Evolutionary conservation across 2,797 vertebrate species (phyloP).

Genomic region (Antennarius maculatus): DNA sequence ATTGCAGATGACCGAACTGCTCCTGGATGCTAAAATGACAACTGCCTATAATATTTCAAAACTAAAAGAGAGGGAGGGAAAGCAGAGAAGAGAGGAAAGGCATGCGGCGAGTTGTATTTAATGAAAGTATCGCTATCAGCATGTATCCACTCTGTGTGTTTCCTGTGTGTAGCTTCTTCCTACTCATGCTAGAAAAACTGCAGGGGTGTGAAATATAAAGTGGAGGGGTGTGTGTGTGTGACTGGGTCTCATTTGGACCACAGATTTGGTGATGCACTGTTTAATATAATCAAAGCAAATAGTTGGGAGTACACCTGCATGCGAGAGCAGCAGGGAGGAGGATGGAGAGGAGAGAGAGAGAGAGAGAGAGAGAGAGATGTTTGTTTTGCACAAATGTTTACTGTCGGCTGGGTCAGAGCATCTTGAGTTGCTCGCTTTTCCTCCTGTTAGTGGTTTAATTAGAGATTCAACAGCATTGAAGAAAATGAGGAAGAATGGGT

Average conservation of each 20-base stretch:
- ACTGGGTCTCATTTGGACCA: constrained; percentile 34
- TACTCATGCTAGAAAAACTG: constrained; percentile 20
- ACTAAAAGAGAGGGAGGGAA: constrained; percentile 7
- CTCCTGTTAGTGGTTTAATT: constrained; percentile 61
- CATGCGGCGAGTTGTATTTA: constrained; percentile 11
- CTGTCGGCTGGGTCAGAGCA: constrained; percentile 47
- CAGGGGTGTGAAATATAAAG: constrained; percentile 45
- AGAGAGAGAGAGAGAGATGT: constrained; percentile 29
- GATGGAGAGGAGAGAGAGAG: constrained; percentile 6
- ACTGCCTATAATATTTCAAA: constrained; percentile 60
- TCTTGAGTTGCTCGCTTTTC: constrained; percentile 52
- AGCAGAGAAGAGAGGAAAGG: constrained; percentile 1
- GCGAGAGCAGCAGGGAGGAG: constrained; percentile 19
- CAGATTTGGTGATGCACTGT: constrained; percentile 50
- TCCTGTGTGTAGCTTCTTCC: constrained; percentile 14
- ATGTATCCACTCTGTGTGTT: constrained; percentile 25
- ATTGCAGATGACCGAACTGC: too few species aligned
- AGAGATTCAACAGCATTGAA: constrained; percentile 32
- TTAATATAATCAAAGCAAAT: constrained; percentile 67
- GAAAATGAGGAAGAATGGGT: constrained; percentile 14
- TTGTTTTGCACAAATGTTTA: constrained; percentile 55
- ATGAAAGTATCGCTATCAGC: constrained; percentile 13
- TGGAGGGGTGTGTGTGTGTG: constrained; percentile 37
- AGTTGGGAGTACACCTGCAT: constrained; percentile 20
- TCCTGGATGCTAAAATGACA: constrained; percentile 37